Percentiles rank a stretch among this genome's conserved stretches.
These are phyloP conservation scores for Homarus americanus DNA, from an alignment of 1,140 invertebrate species.

Conservation along the genomic window DNA sequence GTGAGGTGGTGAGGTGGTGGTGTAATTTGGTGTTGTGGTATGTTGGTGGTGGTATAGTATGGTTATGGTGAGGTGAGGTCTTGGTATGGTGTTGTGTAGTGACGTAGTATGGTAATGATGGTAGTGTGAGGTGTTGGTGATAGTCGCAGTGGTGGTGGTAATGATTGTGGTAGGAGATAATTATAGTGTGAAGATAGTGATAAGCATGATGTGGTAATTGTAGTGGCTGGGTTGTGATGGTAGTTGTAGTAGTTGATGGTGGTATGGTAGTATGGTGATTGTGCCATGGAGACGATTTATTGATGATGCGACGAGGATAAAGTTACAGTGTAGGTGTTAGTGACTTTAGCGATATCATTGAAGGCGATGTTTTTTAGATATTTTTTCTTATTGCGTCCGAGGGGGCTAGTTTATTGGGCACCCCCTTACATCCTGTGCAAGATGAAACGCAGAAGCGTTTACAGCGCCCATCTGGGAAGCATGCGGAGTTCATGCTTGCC, in stretches of 20 bases:
- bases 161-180: not conserved
- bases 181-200: too few relatives aligned
- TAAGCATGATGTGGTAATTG: not conserved
- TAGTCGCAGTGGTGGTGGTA: not conserved
- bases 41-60: not conserved
- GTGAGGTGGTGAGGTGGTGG: not conserved
- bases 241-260: not conserved
- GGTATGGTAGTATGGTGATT: not conserved
- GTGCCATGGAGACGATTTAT: not conserved
- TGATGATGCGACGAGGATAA: not conserved
- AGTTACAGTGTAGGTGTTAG: too few relatives aligned
- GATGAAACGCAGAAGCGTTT: too few relatives aligned
- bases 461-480: too few relatives aligned
- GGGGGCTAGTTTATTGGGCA: too few relatives aligned
- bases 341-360: too few relatives aligned
- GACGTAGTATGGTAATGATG: not conserved
- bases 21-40: not conserved
- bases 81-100: not conserved
- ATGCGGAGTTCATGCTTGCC: too few relatives aligned
- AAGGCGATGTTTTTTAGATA: too few relatives aligned
- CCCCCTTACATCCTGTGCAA: too few relatives aligned
- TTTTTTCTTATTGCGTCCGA: too few relatives aligned
- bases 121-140: not conserved
- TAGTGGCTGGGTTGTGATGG: not conserved
- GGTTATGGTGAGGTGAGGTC: not conserved